phyloP scores from a whole-genome alignment of 1,140 invertebrate species.

The Anadara kagoshimensis region DNA sequence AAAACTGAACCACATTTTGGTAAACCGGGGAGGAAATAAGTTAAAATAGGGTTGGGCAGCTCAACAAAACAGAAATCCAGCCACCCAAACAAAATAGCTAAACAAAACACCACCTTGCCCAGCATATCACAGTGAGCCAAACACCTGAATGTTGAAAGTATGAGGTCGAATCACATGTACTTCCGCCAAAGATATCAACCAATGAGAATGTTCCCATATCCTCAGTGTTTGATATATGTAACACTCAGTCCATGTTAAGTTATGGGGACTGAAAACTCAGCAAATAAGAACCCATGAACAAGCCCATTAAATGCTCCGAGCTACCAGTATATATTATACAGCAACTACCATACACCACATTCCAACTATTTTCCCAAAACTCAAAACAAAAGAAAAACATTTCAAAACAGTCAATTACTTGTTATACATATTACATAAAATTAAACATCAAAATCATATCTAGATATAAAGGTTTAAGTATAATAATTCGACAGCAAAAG shows the following conservation, averaged over 20 bases:
- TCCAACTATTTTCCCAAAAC: slow-evolving; percentile 9
- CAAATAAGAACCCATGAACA: neutral
- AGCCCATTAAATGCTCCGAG: neutral
- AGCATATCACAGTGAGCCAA: neutral
- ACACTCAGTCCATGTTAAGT: slow-evolving; percentile 14
- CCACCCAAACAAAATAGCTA: too few species aligned
- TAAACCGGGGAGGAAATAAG: neutral
- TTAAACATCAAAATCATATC: neutral
- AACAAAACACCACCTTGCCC: neutral
- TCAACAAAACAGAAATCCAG: too few species aligned
- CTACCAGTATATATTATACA: neutral
- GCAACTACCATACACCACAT: neutral
- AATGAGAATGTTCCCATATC: slow-evolving; percentile 22
- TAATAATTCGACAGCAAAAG: neutral
- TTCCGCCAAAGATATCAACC: slow-evolving; percentile 10
- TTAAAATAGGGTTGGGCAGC: neutral
- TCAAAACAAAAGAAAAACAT: slow-evolving; percentile 3
- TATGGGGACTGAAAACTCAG: slow-evolving; percentile 5
- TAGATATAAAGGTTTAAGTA: neutral
- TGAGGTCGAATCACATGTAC: slow-evolving; percentile 10
- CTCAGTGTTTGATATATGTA: slow-evolving; percentile 10
- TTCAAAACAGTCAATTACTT: neutral
- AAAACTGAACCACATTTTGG: slow-evolving; percentile 13
- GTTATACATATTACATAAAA: neutral
- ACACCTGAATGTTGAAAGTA: neutral